Base-by-base conservation (phyloP, 2,797 vertebrate species). In the Gymnopithys bicolor region DNA sequence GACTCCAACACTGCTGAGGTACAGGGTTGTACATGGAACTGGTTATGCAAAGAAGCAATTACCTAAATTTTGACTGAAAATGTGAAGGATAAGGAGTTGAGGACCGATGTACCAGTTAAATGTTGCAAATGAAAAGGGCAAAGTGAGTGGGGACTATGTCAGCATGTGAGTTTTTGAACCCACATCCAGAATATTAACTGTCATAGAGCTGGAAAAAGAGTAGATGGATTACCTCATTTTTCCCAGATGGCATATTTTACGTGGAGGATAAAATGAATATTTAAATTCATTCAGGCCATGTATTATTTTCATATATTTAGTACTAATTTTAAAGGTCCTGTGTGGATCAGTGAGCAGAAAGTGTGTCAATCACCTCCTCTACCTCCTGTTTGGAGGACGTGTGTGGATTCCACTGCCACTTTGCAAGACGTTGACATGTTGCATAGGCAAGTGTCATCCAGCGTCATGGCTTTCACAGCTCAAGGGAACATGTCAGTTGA, bases 351-450 rank as follows among this genome's bases (percentile, higher is more conserved):
- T 58, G 85, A 97, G 70, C 60, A 91, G 77, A 48, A 86, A 67
- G 80, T 60, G 32, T 97, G 95, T 95, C 85, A 96, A 32, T 88
- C 83, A 74, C 76, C 92, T 95, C 89, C 87, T 94, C 77, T 96
- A 80, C 95, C 70, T 96, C 60, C 58, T 30, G 33, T 89, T 83
- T 56, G 84, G 51, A 79, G 73, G 82, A 69, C 82, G 21, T 0
- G 25, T 32, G 45, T 87, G 67, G 77, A 88, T 94, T 60, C 48
- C 30, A 10, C 28, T 74, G 62, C 70, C 0, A 0, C 2, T 3
- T 79, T 82, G 39, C 67, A 59, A 58, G 79, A n/a, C 0, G 0
- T 63, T 91, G 59, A 45, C 73, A 35, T 0, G 0, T 84, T 62
- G 32, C 66, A 45, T 41, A 56, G 84, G 52, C 13, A 1, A 89